phyloP scores from a whole-genome alignment of 2,797 vertebrate species.

The Muscicapa striata region DNA sequence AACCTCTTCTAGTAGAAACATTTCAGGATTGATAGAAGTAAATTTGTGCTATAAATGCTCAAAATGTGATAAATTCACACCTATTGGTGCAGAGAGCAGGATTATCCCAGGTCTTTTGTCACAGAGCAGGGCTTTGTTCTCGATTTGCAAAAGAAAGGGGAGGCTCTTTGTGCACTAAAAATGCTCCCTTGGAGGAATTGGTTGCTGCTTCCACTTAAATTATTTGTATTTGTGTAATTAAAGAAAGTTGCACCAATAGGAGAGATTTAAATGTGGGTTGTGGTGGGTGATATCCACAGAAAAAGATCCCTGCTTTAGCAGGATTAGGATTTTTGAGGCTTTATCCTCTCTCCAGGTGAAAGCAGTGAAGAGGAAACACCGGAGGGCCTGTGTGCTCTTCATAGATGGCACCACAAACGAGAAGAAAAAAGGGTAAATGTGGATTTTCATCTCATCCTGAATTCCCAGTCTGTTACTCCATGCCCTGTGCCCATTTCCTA shows the following conservation, averaged over 20 bases:
- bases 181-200: background rate
- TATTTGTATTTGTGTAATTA: background rate
- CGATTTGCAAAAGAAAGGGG: background rate
- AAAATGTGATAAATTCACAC: fast-evolving
- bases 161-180: background rate
- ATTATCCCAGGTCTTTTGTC: background rate
- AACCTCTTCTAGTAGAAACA: background rate
- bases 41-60: background rate
- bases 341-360: constrained; percentile 80
- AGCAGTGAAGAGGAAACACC: constrained; percentile 81
- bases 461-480: fast-evolving
- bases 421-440: constrained; percentile 71
- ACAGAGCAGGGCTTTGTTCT: too few relatives aligned
- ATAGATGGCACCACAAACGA: constrained; percentile 76
- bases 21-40: background rate
- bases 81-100: fast-evolving
- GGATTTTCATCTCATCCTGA: fast-evolving
- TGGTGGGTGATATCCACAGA: fast-evolving
- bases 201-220: background rate
- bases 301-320: background rate
- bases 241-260: background rate
- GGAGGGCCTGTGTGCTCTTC: constrained; percentile 86
- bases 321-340: background rate
- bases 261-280: background rate
- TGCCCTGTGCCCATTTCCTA: background rate